Percentiles rank a stretch among this genome's conserved stretches.
Conservation (phyloP, 2,113 vertebrate species). For the Fregata magnificens region DNA sequence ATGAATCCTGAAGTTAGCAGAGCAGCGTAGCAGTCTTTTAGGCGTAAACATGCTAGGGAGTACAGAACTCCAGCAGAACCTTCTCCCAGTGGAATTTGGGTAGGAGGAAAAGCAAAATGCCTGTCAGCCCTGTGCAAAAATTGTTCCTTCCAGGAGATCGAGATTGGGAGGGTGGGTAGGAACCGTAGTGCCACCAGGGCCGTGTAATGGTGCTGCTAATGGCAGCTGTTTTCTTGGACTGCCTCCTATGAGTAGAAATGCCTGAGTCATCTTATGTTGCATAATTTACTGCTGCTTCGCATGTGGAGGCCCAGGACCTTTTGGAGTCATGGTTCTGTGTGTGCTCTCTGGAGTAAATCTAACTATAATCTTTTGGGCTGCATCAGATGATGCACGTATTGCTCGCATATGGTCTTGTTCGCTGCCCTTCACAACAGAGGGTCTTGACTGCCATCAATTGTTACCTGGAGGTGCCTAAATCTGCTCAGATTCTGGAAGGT, state of each 20-base stretch:
- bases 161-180: not conserved
- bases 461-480: not conserved
- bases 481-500: not conserved
- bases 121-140: not conserved
- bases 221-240: not conserved
- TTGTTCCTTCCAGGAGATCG: not conserved
- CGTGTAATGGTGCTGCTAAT: not conserved
- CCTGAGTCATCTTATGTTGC: not conserved
- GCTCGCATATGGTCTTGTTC: accelerated
- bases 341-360: not conserved
- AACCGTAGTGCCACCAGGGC: accelerated
- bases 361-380: not conserved
- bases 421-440: not conserved
- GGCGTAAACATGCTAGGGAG: not conserved
- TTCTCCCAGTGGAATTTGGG: not conserved
- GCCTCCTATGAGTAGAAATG: not conserved
- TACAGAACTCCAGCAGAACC: not conserved
- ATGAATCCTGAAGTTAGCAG: not conserved
- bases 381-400: not conserved
- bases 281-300: not conserved
- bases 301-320: not conserved
- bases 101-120: not conserved
- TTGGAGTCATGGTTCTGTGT: not conserved
- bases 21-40: not conserved
- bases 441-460: not conserved